These are phyloP conservation scores for Euleptes europaea DNA, from an alignment of 2,113 vertebrate genomes.

Conservation along the genomic window DNA sequence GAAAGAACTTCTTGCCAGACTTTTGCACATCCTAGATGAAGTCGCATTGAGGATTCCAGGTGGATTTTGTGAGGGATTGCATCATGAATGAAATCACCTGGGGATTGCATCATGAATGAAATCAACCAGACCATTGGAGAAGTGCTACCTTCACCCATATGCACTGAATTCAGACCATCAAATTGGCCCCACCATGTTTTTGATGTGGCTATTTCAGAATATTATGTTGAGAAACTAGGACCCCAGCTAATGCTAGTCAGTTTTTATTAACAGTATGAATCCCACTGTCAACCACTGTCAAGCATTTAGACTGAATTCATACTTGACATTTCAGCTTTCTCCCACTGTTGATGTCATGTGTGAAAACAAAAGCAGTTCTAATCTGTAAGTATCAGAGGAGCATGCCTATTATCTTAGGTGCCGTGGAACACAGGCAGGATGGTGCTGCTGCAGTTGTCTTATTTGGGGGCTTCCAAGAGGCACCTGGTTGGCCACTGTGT, in stretches of 20 bases:
- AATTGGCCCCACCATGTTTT: not conserved
- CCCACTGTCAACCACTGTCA: too few species aligned
- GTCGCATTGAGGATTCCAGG: not conserved
- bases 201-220: not conserved
- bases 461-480: too few species aligned
- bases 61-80: not conserved
- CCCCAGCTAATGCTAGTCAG: not conserved
- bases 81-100: not conserved
- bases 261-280: not conserved
- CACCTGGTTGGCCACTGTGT: too few species aligned
- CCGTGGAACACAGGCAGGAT: too few species aligned
- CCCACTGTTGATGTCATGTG: too few species aligned
- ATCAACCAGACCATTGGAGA: not conserved
- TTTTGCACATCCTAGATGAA: not conserved
- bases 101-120: not conserved
- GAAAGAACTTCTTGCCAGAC: not conserved
- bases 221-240: not conserved
- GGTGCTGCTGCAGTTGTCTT: too few species aligned
- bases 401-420: too few species aligned
- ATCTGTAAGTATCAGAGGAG: too few species aligned
- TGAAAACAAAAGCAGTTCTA: too few species aligned
- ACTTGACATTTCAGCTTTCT: too few species aligned
- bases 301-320: too few species aligned
- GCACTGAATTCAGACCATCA: not conserved
- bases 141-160: not conserved